These are phyloP conservation scores for Siniperca undulata DNA, from an alignment of 2,797 vertebrate species.

Conservation along the genomic window DNA sequence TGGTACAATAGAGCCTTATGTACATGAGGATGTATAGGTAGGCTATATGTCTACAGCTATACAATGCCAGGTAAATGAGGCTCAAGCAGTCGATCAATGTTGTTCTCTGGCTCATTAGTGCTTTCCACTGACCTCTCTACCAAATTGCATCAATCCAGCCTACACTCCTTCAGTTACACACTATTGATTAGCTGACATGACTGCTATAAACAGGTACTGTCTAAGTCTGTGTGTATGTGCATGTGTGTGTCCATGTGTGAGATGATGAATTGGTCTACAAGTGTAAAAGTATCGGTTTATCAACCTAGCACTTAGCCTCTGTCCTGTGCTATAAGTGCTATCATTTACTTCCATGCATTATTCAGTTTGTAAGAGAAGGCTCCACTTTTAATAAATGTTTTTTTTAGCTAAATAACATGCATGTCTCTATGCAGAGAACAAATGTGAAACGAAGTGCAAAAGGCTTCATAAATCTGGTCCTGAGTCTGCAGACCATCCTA, in stretches of 20 bases:
- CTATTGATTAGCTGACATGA: constrained; percentile 60
- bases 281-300: constrained; percentile 22
- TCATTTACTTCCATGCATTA: neutral
- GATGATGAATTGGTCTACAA: constrained; percentile 21
- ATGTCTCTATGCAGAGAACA: neutral
- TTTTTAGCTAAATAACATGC: neutral
- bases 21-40: neutral
- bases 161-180: constrained; percentile 50
- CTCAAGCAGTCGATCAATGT: constrained; percentile 41
- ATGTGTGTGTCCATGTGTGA: neutral
- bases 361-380: neutral
- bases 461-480: neutral
- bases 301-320: neutral
- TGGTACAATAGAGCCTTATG: neutral
- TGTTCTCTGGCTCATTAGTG: constrained; percentile 59
- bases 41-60: neutral
- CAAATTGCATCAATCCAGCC: constrained; percentile 43
- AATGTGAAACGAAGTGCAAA: neutral
- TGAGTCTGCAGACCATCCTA: neutral
- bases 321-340: neutral
- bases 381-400: neutral
- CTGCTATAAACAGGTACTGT: constrained; percentile 23
- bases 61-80: constrained; percentile 16
- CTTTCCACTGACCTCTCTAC: constrained; percentile 27
- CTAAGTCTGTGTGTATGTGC: constrained; percentile 13